A percentile compares a stretch with the other conserved stretches of the same genome.
Evolutionary conservation across 2,797 vertebrate species (phyloP).

Genomic region (Tragopan temminckii): DNA sequence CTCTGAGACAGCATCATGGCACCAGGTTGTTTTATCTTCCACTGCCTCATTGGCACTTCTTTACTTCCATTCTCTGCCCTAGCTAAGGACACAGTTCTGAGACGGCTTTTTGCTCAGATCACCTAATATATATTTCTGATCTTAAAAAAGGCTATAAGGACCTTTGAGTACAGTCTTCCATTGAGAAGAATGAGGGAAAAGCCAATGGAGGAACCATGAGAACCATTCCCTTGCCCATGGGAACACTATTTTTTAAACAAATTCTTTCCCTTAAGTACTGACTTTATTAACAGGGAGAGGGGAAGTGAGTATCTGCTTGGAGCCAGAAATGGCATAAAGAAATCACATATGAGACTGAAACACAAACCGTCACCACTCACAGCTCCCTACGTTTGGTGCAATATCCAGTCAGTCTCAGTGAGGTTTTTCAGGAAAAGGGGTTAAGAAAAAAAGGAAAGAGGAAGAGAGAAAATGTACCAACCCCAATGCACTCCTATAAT

Average conservation of each 20-base stretch:
- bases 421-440: constrained; percentile 16
- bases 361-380: neutral
- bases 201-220: neutral
- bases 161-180: neutral
- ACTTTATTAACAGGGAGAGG: neutral
- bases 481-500: constrained; percentile 9
- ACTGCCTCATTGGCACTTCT: neutral
- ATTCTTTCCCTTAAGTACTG: neutral
- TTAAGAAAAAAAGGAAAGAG: neutral
- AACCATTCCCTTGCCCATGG: neutral
- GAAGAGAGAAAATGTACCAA: neutral
- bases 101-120: neutral
- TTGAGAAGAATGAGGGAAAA: neutral
- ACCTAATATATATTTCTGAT: fast-evolving
- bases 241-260: neutral
- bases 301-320: neutral
- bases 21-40: neutral
- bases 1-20: neutral
- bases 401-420: constrained; percentile 34
- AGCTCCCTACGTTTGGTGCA: constrained; percentile 46
- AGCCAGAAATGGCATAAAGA: neutral
- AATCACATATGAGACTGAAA: neutral
- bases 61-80: neutral
- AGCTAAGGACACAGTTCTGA: neutral
- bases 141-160: neutral